These are phyloP conservation scores for Lethenteron camtschaticum DNA, from an alignment of 2,113 vertebrate species.

Conservation along the genomic window DNA sequence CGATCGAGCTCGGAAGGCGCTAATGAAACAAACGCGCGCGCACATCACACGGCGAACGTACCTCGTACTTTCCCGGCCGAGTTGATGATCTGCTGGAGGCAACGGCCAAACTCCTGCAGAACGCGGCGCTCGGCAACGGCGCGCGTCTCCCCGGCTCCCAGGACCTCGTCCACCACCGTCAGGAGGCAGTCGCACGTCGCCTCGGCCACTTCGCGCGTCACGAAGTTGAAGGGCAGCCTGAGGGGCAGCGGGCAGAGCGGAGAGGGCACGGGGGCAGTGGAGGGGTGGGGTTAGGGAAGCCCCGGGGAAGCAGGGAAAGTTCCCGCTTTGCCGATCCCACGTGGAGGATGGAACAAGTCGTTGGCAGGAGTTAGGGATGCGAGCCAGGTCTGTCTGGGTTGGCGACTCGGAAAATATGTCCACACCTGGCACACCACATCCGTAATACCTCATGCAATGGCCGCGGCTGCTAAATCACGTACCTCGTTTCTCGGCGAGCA, in stretches of 20 bases:
- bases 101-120: constrained; percentile 92
- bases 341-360: background rate
- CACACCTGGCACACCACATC: too few relatives aligned
- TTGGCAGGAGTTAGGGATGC: background rate
- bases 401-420: too few relatives aligned
- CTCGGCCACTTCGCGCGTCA: constrained; percentile 84
- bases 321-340: background rate
- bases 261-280: background rate
- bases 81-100: constrained; percentile 82
- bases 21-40: too few relatives aligned
- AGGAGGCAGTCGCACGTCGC: constrained; percentile 82
- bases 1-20: too few relatives aligned
- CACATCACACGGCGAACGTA: background rate
- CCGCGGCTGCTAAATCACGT: too few relatives aligned
- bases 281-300: background rate
- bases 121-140: constrained; percentile 60
- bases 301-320: background rate
- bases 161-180: constrained; percentile 61
- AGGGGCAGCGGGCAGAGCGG: background rate
- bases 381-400: too few relatives aligned
- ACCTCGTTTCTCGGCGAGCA: too few relatives aligned
- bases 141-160: constrained; percentile 51
- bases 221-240: constrained; percentile 80
- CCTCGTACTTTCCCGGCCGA: constrained; percentile 51
- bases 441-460: too few relatives aligned